These are phyloP conservation scores for Cheirogaleus medius DNA, from an alignment of 2,113 vertebrate genomes.

Conservation along the genomic window DNA sequence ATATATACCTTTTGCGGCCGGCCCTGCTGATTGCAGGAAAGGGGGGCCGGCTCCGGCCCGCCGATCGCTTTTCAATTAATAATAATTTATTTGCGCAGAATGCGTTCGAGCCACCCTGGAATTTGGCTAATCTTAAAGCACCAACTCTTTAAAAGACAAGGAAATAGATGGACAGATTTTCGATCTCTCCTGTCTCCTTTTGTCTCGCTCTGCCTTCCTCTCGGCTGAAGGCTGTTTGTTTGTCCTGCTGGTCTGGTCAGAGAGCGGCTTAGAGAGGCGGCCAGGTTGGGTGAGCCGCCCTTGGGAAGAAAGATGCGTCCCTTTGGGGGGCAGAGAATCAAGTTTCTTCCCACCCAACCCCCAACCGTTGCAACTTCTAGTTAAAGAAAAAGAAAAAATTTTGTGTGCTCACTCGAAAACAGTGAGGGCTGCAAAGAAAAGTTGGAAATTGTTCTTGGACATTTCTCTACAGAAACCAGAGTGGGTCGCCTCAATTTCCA, in stretches of 20 bases:
- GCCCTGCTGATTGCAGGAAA: slow-evolving; percentile 73
- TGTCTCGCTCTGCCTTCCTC: not conserved
- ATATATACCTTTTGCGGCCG: slow-evolving; percentile 82
- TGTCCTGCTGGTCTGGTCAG: slow-evolving; percentile 27
- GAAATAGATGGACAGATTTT: not conserved
- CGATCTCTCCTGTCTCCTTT: not conserved
- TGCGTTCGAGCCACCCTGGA: not conserved
- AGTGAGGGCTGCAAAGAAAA: not conserved
- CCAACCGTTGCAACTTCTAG: not conserved
- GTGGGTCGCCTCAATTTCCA: not conserved
- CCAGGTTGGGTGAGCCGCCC: not conserved
- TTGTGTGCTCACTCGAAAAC: not conserved
- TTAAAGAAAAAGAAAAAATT: not conserved
- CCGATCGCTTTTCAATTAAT: slow-evolving; percentile 49
- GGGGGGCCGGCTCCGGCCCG: slow-evolving; percentile 23
- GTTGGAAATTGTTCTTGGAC: not conserved
- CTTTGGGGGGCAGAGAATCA: not conserved
- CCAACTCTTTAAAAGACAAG: slow-evolving; percentile 47
- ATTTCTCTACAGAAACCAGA: not conserved
- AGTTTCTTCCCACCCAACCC: not conserved
- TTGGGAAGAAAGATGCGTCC: not conserved
- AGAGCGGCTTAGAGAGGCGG: not conserved
- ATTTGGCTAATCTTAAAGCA: not conserved
- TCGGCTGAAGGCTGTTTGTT: slow-evolving; percentile 51
- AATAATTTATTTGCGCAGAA: slow-evolving; percentile 38